Percentiles rank a stretch among this genome's conserved stretches.
These are phyloP conservation scores for Phenganax subtilis DNA, from an alignment of 92 coral and sea anemone genomes.

Conservation along the genomic window DNA sequence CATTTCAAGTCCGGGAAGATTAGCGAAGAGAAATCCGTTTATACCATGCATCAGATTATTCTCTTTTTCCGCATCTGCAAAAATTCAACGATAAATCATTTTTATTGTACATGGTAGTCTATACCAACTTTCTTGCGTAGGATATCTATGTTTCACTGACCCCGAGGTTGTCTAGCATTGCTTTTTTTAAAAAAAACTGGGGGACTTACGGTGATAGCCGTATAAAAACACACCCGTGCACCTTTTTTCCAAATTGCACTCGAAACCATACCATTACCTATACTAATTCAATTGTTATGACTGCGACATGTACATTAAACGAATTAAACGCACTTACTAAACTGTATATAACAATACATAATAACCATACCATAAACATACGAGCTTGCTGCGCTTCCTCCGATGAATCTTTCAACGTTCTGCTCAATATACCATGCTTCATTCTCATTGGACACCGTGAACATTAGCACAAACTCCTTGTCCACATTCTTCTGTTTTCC, in stretches of 20 bases:
- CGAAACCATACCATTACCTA: too few relatives aligned
- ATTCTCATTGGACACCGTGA: constrained; percentile 77
- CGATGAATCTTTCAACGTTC: constrained; percentile 55
- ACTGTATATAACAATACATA: background rate
- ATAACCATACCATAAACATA: constrained; percentile 10
- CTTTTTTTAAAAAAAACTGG: too few relatives aligned
- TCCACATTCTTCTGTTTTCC: constrained; percentile 59
- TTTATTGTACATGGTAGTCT: too few relatives aligned
- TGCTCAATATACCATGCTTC: constrained; percentile 79
- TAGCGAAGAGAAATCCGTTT: constrained; percentile 72
- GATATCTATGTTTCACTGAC: too few relatives aligned
- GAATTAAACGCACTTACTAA: too few relatives aligned
- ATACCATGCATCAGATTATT: constrained; percentile 88
- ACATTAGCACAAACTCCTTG: constrained; percentile 68
- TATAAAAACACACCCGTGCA: too few relatives aligned
- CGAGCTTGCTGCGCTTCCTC: constrained; percentile 41
- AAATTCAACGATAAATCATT: constrained; percentile 22
- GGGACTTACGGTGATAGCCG: too few relatives aligned
- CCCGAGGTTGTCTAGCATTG: too few relatives aligned
- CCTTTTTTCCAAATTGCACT: too few relatives aligned
- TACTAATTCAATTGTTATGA: too few relatives aligned
- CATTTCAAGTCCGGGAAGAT: constrained; percentile 62
- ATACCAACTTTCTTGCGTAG: background rate
- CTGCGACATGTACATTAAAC: too few relatives aligned
- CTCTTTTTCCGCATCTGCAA: constrained; percentile 47